Base-by-base conservation (phyloP, 2,888 invertebrate species). In the Liodrosophila aerea region DNA sequence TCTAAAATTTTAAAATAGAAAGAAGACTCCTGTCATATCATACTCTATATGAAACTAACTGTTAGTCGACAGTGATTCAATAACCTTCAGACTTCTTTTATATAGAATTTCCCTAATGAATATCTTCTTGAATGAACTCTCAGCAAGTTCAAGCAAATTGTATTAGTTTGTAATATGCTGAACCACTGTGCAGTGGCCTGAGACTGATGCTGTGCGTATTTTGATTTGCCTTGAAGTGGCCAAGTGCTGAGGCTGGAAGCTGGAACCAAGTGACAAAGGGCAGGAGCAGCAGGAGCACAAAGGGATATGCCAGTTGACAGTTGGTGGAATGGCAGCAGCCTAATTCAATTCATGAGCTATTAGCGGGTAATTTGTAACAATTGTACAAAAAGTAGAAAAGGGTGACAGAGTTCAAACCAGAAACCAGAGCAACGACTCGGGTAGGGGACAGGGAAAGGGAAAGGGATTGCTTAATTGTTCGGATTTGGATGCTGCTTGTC, bases 291-390 rank as follows among this genome's bases (percentile, higher is more conserved):
- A 34, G 13, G 29, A 18, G 36, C 37, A 66, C 73, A 69, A 61
- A 47, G 36, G 47, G 64, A 64, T 40, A 51, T 37, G 49, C 41
- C 40, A 45, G 43, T 34, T 7, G 34, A 12, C 7, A 34, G n/a
- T n/a, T 7, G 43, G 4, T 4, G 15, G 15, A 11, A 8, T 4
- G 39, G 43, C 68, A 39, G 62, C 39, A 46, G 52, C 60, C 58
- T 64, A 73, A 71, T 83, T 67, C 76, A 74, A 86, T 86, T 80
- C 82, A 72, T 70, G 64, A 65, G 68, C 80, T 85, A 86, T 86
- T 86, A 87, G 85, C 80, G 87, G 87, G 77, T 85, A 86, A 86
- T 86, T 87, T 86, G 76, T 73, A 72, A 75, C 82, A 80, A 86
- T 83, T 75, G 81, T 66, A 53, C 45, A 34, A 5, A 16, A 40